These are phyloP conservation scores for Heliothis subflexa DNA, from an alignment of 1,140 invertebrate species.

Conservation along the genomic window DNA sequence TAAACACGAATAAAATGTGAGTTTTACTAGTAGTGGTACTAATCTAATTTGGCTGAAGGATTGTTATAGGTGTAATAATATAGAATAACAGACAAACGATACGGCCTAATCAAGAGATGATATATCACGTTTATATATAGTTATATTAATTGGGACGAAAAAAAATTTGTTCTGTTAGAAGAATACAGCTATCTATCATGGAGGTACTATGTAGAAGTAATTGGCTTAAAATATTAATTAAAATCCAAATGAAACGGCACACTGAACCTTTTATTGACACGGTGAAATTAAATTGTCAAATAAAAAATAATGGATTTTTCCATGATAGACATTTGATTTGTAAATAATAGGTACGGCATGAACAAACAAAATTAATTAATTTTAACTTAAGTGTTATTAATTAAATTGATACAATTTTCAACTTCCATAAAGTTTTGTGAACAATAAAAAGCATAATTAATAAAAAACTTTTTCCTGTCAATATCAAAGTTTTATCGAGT, in stretches of 20 bases:
- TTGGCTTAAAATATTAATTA: too few relatives aligned
- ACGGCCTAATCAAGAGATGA: constrained; percentile 49
- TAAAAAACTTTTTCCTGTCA: constrained; percentile 1
- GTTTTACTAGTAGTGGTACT: constrained; percentile 29
- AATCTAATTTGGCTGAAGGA: constrained; percentile 49
- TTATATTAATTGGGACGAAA: background rate
- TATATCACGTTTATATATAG: constrained; percentile 20
- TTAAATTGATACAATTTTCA: too few relatives aligned
- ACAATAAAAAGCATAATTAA: background rate
- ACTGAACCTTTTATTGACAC: too few relatives aligned
- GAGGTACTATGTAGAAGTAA: too few relatives aligned
- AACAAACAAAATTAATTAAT: too few relatives aligned
- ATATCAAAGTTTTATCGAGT: constrained; percentile 5
- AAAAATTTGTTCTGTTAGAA: background rate
- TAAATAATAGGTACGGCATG: too few relatives aligned
- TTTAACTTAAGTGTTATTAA: too few relatives aligned
- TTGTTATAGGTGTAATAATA: constrained; percentile 54
- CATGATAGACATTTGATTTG: too few relatives aligned
- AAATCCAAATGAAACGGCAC: too few relatives aligned
- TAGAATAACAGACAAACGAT: constrained; percentile 49
- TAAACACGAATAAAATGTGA: background rate
- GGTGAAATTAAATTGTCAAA: too few relatives aligned
- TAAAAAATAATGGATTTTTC: too few relatives aligned
- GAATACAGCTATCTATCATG: background rate
- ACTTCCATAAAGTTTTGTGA: background rate